Evolutionary conservation across 2,888 invertebrate genomes (phyloP), one percentile per base, ranked within the genome.

Genomic region (Panorpa germanica): DNA sequence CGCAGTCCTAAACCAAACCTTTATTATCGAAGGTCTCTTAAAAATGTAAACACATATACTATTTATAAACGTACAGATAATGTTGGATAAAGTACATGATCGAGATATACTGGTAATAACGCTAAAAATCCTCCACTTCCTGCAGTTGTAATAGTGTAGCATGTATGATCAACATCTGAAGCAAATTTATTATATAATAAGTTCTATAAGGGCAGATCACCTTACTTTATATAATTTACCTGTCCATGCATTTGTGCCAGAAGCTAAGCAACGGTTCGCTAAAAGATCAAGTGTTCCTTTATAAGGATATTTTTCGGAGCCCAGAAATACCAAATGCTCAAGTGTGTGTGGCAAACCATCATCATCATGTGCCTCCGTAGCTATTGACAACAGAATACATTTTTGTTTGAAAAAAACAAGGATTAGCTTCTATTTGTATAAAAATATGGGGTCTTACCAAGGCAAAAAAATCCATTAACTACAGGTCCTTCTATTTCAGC

Each of bases 201-300:
- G 27, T 25, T 10, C 9, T 14, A 7, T 19, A 17, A 31, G 12
- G n/a, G n/a, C n/a, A n/a, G n/a, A n/a, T n/a, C n/a, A n/a, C n/a
- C n/a, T 6, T 15, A 14, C 9, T 4, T 14, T 28, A 21, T 25
- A 10, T 30, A 24, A 13, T 25, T 12, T 49, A 49, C 71, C 74
- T 1, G 90, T 91, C 75, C 76, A 78, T 0, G 88, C 90, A 57
- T 91, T 90, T 3, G 90, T 90, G 2, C 90, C 90, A 22, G 81
- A 81, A 2, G 88, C 86, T 45, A 86, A 62, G 46, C 85, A 88
- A 19, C 86, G 64, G 50, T 88, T 90, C 5, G 90, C 88, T 40
- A 88, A 54, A 30, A 88, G 59, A 55, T 91, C 90, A 36, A 91
- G 54, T 26, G 88, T 71, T 4, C 88, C 88, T 52, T 86, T 88